Evolutionary conservation across 2,797 vertebrate genomes (phyloP), one percentile per base, ranked within the genome.

Genomic region (Enteromius paludinosus): DNA sequence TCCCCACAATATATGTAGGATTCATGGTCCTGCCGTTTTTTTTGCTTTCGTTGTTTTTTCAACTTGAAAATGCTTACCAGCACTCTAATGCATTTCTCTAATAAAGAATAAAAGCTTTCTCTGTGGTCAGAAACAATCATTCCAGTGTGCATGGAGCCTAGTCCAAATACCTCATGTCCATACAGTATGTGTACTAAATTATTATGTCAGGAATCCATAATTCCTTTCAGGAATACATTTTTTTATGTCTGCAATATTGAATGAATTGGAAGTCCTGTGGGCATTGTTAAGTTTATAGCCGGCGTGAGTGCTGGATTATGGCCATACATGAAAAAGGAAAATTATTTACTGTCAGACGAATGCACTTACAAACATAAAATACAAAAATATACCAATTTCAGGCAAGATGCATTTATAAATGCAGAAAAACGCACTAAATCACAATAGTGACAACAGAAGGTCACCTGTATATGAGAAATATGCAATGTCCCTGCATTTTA

Each of bases 91-190:
- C 9, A 64, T 83, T 2, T 49, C 66, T 47, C 38, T 78, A 61
- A 49, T 68, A 78, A 78, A 70, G 8, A 64, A 49, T 64, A 83
- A 71, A 77, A 78, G 74, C 33, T 62, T 61, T 83, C 66, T 83
- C 64, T 33, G 28, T 20, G 68, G 30, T 61, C 74, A 71, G 74
- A 62, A 77, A 69, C 75, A 62, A 62, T 49, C 54, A 15, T 61
- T 6, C 12, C 64, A 61, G 41, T 52, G 69, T 23, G 23, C 17
- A 72, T 66, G 5, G 71, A 78, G 74, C 47, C 68, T 56, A 6
- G 33, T 52, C 7, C 43, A 65, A 78, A 28, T 49, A 45, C 25
- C 4, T 3, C 25, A 56, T 23, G 41, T 62, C 69, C 79, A 71
- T n/a, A n/a, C n/a, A n/a, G n/a, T 71, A 71, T 81, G 59, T 73